These are phyloP conservation scores for Caenorhabditis sulstoni DNA, from an alignment of 2,888 invertebrate genomes.

Conservation along the genomic window DNA sequence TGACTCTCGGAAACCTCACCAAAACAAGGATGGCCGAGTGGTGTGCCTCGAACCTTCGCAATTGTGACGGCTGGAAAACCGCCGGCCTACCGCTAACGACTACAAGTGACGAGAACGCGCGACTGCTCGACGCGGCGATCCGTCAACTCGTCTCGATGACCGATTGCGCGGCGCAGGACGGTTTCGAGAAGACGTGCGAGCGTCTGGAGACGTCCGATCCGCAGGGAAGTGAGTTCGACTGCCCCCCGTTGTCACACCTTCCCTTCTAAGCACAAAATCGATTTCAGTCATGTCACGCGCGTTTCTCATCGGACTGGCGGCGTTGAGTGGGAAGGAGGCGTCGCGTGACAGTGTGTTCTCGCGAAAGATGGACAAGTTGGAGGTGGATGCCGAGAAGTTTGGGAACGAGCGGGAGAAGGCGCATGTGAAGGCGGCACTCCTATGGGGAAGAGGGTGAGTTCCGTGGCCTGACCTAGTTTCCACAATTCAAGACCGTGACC, in stretches of 20 bases:
- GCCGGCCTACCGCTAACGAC: conserved; percentile 71
- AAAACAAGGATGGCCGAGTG: conserved; percentile 78
- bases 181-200: conserved; percentile 81
- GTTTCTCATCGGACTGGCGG: conserved; percentile 81
- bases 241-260: conserved; percentile 67
- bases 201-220: conserved; percentile 82
- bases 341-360: conserved; percentile 80
- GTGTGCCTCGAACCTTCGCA: conserved; percentile 77
- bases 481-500: no score
- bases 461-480: no score
- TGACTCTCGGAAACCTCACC: no score
- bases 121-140: conserved; percentile 82
- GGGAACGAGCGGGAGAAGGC: conserved; percentile 81
- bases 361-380: conserved; percentile 79
- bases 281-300: conserved; percentile 82
- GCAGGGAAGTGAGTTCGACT: conserved; percentile 81
- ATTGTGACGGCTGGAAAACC: conserved; percentile 73
- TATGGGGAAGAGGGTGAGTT: conserved; percentile 82
- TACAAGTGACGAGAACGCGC: conserved; percentile 71
- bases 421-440: conserved; percentile 82
- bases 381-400: conserved; percentile 69
- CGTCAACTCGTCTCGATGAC: conserved; percentile 82
- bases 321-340: conserved; percentile 81
- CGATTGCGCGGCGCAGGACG: conserved; percentile 82
- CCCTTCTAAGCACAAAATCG: conserved; percentile 73